phyloP scores from a whole-genome alignment of 1,140 invertebrate species.

The Aricia agestis region DNA sequence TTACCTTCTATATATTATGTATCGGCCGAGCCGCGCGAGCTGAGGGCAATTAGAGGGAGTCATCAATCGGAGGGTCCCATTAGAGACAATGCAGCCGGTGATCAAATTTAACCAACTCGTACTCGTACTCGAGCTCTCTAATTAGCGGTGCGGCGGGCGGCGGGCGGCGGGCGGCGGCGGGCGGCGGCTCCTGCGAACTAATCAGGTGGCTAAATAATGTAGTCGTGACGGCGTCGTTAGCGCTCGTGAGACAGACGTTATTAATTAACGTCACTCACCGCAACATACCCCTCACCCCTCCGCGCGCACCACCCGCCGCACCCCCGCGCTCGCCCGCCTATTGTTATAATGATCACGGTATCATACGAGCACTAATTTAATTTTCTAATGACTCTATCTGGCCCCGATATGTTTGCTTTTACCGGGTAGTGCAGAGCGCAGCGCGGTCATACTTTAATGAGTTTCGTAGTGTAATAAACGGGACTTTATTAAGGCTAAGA shows the following conservation, averaged over 20 bases:
- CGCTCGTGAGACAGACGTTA: conserved; percentile 72
- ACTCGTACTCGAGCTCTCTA: conserved; percentile 54
- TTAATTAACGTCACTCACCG: conserved; percentile 70
- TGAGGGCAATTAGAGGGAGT: conserved; percentile 29
- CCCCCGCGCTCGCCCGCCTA: conserved; percentile 28
- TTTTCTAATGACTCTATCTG: not conserved
- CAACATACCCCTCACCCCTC: conserved; percentile 31
- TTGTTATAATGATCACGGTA: conserved; percentile 14
- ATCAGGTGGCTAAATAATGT: conserved; percentile 75
- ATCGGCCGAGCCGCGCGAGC: conserved; percentile 42
- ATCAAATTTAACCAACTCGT: conserved; percentile 60
- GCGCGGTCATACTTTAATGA: not conserved
- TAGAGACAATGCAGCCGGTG: conserved; percentile 20
- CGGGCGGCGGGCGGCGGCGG: conserved; percentile 50
- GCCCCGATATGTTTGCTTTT: not conserved
- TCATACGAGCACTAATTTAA: conserved; percentile 1
- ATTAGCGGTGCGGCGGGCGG: conserved; percentile 56
- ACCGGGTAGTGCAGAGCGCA: not conserved
- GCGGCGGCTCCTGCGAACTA: conserved; percentile 59
- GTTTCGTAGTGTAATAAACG: no score
- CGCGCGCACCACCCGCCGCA: no score
- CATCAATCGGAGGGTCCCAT: not conserved
- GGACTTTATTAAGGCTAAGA: not conserved
- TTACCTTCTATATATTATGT: conserved; percentile 60
- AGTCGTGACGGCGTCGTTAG: conserved; percentile 71